Percentiles rank a stretch among this genome's conserved stretches.
Evolutionary conservation across 92 coral and sea anemone species (phyloP).

Genomic region (Pocillopora grandis): DNA sequence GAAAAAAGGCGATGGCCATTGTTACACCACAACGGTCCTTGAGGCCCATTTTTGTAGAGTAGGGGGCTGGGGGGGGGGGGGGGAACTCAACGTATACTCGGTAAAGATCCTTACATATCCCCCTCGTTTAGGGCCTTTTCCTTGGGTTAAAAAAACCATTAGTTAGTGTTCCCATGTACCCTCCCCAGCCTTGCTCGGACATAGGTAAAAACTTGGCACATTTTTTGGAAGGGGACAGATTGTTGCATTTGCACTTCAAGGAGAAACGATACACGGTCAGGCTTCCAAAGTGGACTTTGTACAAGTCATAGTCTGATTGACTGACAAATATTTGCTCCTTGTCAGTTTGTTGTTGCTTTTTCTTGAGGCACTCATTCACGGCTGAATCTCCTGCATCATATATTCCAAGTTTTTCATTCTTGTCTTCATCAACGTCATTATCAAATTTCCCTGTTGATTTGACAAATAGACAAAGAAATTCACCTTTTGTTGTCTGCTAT

Average conservation of each 20-base stretch:
- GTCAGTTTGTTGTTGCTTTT: slow-evolving; percentile 55
- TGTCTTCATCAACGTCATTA: slow-evolving; percentile 54
- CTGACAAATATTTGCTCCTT: slow-evolving; percentile 73
- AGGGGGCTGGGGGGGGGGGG: no score
- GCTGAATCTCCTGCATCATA: slow-evolving; percentile 97
- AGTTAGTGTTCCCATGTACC: slow-evolving; percentile 95
- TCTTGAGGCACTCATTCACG: slow-evolving; percentile 88
- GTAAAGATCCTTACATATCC: background rate
- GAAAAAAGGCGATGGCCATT: no score
- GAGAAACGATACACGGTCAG: slow-evolving; percentile 82
- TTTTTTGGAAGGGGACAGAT: slow-evolving; percentile 51
- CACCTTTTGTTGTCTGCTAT: background rate
- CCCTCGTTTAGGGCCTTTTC: slow-evolving; percentile 9
- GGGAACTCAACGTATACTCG: no score
- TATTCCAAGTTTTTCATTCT: slow-evolving; percentile 80
- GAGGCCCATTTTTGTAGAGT: no score
- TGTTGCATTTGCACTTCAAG: slow-evolving; percentile 76
- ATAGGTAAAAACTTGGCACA: slow-evolving; percentile 90
- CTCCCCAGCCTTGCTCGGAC: slow-evolving; percentile 97
- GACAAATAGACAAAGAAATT: background rate
- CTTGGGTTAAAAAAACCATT: slow-evolving; percentile 90
- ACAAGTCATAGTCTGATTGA: slow-evolving; percentile 82
- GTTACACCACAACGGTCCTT: no score
- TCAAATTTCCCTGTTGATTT: slow-evolving; percentile 59
- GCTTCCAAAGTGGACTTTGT: slow-evolving; percentile 90